These are phyloP conservation scores for Drosophila lacicola DNA, from an alignment of 2,888 invertebrate genomes.

Conservation along the genomic window DNA sequence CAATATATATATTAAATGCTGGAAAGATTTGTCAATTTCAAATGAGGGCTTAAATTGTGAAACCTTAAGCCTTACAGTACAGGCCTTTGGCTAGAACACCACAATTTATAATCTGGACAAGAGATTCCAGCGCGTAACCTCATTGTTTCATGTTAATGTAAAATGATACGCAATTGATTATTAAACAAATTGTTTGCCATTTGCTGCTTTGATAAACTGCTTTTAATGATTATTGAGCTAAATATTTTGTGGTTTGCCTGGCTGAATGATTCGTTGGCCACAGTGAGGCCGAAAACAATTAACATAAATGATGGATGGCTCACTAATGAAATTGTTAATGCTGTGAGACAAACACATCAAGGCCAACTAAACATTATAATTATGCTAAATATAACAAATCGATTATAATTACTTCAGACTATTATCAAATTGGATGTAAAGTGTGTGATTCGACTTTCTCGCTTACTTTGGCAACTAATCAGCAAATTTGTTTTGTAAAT, in stretches of 20 bases:
- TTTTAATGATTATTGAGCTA: conserved; percentile 5
- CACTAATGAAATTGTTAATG: conserved; percentile 3
- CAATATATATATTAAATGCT: too few species aligned
- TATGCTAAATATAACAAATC: not conserved
- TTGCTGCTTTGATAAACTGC: conserved; percentile 5
- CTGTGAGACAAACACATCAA: not conserved
- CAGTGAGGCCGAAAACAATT: conserved; percentile 2
- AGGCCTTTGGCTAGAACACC: conserved; percentile 2
- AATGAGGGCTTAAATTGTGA: too few species aligned
- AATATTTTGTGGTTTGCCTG: conserved; percentile 2
- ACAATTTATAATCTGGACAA: too few species aligned
- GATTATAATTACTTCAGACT: not conserved
- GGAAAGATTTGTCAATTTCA: too few species aligned
- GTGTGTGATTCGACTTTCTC: not conserved
- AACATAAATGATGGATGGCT: not conserved
- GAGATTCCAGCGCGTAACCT: too few species aligned
- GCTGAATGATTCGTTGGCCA: not conserved
- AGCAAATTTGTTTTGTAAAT: not conserved
- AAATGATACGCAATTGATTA: conserved; percentile 1
- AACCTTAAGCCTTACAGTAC: too few species aligned
- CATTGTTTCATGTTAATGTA: too few species aligned
- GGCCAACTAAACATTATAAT: not conserved
- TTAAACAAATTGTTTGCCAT: conserved; percentile 17
- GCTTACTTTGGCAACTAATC: not conserved
- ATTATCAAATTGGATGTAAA: not conserved